Percentiles rank a stretch among this genome's conserved stretches.
Conservation (phyloP, 2,113 vertebrate species). For the Petrocephalus zakoni region DNA sequence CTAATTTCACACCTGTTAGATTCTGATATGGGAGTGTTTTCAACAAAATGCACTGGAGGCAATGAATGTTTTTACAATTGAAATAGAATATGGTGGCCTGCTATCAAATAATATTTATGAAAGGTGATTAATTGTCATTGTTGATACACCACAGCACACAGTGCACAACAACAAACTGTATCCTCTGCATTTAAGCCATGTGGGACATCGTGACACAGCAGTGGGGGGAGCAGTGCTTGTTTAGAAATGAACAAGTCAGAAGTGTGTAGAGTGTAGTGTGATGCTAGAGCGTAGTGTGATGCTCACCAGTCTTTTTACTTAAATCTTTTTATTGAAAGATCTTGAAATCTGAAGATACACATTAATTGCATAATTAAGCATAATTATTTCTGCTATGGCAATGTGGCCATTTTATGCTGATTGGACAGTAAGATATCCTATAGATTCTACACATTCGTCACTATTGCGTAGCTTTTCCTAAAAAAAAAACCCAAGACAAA, state of each 20-base stretch:
- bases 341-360: not conserved
- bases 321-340: not conserved
- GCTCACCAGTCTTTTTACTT: not conserved
- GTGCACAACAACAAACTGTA: too few relatives aligned
- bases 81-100: not conserved
- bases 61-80: not conserved
- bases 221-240: too few relatives aligned
- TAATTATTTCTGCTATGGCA: not conserved
- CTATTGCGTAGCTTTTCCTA: not conserved
- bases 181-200: too few relatives aligned
- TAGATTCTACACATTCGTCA: not conserved
- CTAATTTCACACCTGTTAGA: not conserved
- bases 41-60: not conserved
- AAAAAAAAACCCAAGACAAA: not conserved
- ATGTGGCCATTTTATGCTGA: not conserved
- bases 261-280: not conserved
- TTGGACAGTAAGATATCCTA: not conserved
- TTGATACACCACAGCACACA: too few relatives aligned
- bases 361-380: not conserved
- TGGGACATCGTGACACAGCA: too few relatives aligned
- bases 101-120: not conserved
- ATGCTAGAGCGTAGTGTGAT: too few relatives aligned
- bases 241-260: not conserved
- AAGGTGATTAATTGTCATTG: too few relatives aligned
- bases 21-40: not conserved